Evolutionary conservation across 1,140 invertebrate species (phyloP).

Genomic region (Megalonaias nervosa): DNA sequence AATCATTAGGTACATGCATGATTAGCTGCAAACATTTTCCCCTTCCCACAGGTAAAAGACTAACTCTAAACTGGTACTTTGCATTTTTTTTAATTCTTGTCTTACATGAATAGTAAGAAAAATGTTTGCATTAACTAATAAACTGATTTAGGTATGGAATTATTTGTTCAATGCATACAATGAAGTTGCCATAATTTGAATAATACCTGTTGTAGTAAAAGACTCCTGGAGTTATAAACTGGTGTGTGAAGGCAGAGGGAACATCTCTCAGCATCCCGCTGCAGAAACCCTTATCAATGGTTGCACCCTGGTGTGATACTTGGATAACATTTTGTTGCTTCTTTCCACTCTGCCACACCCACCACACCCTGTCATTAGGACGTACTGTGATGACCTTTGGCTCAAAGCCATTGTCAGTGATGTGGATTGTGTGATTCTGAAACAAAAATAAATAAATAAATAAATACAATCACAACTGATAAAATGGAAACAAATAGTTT

Average conservation of each 20-base stretch:
- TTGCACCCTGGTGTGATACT: conserved; percentile 67
- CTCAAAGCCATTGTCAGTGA: conserved; percentile 70
- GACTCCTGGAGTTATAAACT: conserved; percentile 66
- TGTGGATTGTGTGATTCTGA: conserved; percentile 69
- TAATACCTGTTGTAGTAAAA: conserved; percentile 68
- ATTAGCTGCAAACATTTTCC: too few species aligned
- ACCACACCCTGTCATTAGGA: conserved; percentile 70
- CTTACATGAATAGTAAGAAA: too few species aligned
- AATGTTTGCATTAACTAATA: too few species aligned
- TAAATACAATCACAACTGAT: too few species aligned
- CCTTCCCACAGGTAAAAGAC: too few species aligned
- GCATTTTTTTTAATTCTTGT: too few species aligned
- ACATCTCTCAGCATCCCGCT: conserved; percentile 67
- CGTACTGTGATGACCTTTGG: conserved; percentile 66
- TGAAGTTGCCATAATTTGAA: not conserved
- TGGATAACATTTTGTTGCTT: conserved; percentile 70
- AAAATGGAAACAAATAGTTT: too few species aligned
- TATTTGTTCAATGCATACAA: too few species aligned
- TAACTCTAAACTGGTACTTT: too few species aligned
- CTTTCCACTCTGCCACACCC: conserved; percentile 70
- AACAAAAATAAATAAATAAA: conserved; percentile 1
- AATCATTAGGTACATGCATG: too few species aligned
- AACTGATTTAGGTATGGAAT: too few species aligned
- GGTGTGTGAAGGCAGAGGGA: conserved; percentile 68
- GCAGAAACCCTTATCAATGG: conserved; percentile 64